A percentile compares a stretch with the other conserved stretches of the same genome.
phyloP scores from a whole-genome alignment of 2,797 vertebrate species.

The Hoplostethus atlanticus region DNA sequence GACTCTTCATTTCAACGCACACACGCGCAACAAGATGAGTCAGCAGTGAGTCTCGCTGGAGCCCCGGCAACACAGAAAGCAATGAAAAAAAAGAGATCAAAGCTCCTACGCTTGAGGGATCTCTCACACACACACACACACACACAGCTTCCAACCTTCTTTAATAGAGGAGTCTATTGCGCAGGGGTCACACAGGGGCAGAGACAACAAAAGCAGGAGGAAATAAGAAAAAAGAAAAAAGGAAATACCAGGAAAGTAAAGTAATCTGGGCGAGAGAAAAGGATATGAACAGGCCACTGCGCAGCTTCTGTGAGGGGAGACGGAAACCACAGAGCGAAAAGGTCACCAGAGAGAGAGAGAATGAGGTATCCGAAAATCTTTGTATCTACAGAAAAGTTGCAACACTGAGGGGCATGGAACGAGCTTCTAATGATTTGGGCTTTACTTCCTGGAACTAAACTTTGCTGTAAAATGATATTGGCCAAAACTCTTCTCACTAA shows the following conservation, averaged over 20 bases:
- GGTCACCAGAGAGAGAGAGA: slow-evolving; percentile 45
- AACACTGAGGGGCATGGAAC: neutral
- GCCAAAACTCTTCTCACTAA: neutral
- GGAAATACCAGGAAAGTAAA: slow-evolving; percentile 69
- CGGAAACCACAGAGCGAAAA: slow-evolving; percentile 38
- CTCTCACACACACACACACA: slow-evolving; percentile 36
- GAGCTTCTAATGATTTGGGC: slow-evolving; percentile 12
- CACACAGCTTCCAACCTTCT: slow-evolving; percentile 22
- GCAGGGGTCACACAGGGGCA: slow-evolving; percentile 63
- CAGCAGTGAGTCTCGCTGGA: slow-evolving; percentile 53
- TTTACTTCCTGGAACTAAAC: slow-evolving; percentile 23
- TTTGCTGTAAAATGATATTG: slow-evolving; percentile 24
- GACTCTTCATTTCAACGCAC: slow-evolving; percentile 18
- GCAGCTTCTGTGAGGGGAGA: slow-evolving; percentile 56
- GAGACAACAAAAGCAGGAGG: slow-evolving; percentile 73
- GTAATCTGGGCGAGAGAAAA: slow-evolving; percentile 61
- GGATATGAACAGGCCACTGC: slow-evolving; percentile 57
- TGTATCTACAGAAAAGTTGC: slow-evolving; percentile 26
- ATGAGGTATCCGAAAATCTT: slow-evolving; percentile 35
- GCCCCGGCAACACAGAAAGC: slow-evolving; percentile 37
- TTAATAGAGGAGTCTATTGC: slow-evolving; percentile 52
- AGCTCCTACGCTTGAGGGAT: slow-evolving; percentile 62
- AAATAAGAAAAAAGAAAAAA: slow-evolving; percentile 73
- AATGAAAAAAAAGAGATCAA: slow-evolving; percentile 63
- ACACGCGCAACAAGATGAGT: slow-evolving; percentile 41